Evolutionary conservation across 2,797 vertebrate genomes (phyloP).

Genomic region (Anas bahamensis): DNA sequence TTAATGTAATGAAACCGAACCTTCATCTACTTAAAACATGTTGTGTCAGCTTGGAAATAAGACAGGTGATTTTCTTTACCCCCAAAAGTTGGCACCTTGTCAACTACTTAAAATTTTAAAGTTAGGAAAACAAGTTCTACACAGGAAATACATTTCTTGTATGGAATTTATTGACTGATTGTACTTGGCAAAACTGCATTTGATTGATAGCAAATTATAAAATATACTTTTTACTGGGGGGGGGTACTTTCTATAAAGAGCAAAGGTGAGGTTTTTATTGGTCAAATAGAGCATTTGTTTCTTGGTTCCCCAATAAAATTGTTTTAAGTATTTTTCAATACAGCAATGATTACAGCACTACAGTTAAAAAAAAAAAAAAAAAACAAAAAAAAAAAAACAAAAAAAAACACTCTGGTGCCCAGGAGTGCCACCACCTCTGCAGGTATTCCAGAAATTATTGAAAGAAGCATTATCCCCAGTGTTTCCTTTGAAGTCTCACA

Average conservation of each 20-base stretch:
- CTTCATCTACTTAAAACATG: conserved; percentile 83
- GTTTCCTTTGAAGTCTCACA: neutral
- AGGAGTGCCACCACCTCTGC: neutral
- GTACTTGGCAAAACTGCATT: neutral
- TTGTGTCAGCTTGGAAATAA: conserved; percentile 86
- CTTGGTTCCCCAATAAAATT: neutral
- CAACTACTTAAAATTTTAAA: conserved; percentile 83
- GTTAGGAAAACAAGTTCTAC: conserved; percentile 60
- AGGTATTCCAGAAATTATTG: neutral
- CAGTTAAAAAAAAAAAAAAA: neutral
- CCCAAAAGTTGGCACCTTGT: conserved; percentile 75
- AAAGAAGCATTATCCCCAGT: neutral
- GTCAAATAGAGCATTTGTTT: neutral
- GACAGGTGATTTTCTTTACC: conserved; percentile 73
- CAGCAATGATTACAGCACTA: neutral
- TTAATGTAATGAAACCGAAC: conserved; percentile 91
- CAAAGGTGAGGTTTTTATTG: neutral
- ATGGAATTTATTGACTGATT: neutral
- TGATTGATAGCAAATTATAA: neutral
- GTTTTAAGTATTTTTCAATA: neutral
- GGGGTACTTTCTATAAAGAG: neutral
- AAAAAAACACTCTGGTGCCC: neutral
- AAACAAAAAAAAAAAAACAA: neutral
- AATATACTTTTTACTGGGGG: neutral
- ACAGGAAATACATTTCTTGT: neutral